Percentiles rank a stretch among this genome's conserved stretches.
Conservation (phyloP, 2,113 vertebrate species). For the Spilogale gracilis region DNA sequence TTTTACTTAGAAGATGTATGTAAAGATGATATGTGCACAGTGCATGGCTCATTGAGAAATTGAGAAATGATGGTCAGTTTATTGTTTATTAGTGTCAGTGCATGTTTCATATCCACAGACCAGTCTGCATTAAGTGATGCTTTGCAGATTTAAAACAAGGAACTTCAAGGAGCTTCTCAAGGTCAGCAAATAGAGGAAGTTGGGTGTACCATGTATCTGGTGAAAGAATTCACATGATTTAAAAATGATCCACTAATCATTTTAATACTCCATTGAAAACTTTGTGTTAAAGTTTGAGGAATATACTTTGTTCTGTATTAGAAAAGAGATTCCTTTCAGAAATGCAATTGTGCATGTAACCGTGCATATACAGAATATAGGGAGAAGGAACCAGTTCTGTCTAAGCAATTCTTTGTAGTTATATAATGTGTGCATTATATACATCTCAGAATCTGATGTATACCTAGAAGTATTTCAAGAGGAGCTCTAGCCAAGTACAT, state of each 20-base stretch:
- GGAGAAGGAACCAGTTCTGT: background rate
- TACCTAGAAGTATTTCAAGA: background rate
- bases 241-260: background rate
- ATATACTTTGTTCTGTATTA: background rate
- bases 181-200: background rate
- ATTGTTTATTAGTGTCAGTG: background rate
- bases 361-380: background rate
- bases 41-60: background rate
- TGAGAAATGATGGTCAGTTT: background rate
- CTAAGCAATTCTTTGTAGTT: constrained; percentile 8
- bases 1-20: background rate
- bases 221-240: background rate
- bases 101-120: background rate
- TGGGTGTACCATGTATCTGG: background rate
- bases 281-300: background rate
- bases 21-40: rapidly evolving
- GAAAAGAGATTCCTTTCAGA: constrained; percentile 11
- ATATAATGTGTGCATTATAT: background rate
- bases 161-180: background rate
- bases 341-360: background rate
- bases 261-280: constrained; percentile 10
- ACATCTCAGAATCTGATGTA: background rate
- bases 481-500: background rate
- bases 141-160: background rate
- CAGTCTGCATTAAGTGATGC: background rate